These are phyloP conservation scores for Hirtodrosophila alboralis DNA, from an alignment of 2,888 invertebrate genomes.

Conservation along the genomic window DNA sequence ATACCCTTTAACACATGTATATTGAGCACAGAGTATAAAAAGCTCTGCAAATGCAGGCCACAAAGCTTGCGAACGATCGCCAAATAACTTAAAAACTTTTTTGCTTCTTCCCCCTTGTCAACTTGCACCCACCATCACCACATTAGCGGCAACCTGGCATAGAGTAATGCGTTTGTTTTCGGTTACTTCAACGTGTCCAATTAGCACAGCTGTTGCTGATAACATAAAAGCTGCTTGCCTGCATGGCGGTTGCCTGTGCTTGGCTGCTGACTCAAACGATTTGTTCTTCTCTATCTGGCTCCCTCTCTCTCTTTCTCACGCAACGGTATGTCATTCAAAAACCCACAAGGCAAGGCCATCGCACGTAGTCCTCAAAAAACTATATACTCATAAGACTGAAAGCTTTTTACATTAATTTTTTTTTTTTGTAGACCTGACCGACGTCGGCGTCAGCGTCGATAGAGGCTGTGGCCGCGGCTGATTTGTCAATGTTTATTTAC, in stretches of 20 bases:
- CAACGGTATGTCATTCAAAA: conserved; percentile 31
- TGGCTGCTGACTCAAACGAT: conserved; percentile 35
- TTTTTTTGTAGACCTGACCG: conserved; percentile 13
- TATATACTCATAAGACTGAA: conserved; percentile 16
- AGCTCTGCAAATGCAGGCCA: too few relatives aligned
- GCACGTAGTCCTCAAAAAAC: conserved; percentile 26
- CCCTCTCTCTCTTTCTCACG: conserved; percentile 28
- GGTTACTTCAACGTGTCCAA: conserved; percentile 49
- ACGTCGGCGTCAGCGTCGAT: conserved; percentile 15
- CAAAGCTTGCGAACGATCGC: conserved; percentile 4
- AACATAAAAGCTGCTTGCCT: conserved; percentile 21
- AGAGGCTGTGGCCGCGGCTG: conserved; percentile 3
- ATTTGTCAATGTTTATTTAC: conserved; percentile 65
- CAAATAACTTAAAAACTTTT: conserved; percentile 5
- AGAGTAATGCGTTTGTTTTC: conserved; percentile 36
- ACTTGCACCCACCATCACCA: background rate
- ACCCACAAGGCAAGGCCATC: conserved; percentile 37
- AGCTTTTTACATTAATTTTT: conserved; percentile 30
- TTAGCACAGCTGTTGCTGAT: conserved; percentile 60
- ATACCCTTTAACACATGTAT: too few relatives aligned
- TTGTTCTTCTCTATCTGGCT: conserved; percentile 22
- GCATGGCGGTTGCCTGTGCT: conserved; percentile 2
- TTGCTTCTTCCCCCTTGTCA: background rate
- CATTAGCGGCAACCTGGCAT: too few relatives aligned
- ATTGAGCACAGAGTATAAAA: too few relatives aligned